Evolutionary conservation across 2,797 vertebrate species (phyloP), one percentile per base, ranked within the genome.

Genomic region (Tapirus indicus): DNA sequence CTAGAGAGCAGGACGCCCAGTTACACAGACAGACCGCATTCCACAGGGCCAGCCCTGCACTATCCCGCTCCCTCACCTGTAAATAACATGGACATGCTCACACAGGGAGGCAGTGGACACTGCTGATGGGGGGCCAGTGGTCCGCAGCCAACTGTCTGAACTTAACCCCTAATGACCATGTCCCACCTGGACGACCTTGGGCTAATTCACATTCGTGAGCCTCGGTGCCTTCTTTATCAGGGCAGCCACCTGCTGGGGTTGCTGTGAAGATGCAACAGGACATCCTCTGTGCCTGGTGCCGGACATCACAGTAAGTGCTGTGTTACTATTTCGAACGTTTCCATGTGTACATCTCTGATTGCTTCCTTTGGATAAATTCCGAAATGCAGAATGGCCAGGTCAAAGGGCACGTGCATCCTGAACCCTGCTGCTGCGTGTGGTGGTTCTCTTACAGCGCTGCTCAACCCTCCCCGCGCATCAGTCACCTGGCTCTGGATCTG

Each of bases 21-120:
- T 32, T 14, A 9, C 2, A 27, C 1, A n/a, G 66, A 47, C 14
- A 17, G 68, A 35, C n/a, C 10, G 0, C 16, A 0, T 11, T 1
- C 29, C 23, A 3, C 23, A 8, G 1, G 1, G 17, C 29, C 60
- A 56, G 56, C 64, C 23, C n/a, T 49, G 62, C 3, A 13, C 2
- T 18, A 3, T 7, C 10, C 56, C 20, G 21, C 69, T n/a, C 44
- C 62, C 64, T 20, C 17, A 1, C 6, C 0, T 17, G 23, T 32
- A 62, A 52, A 21, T 12, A 17, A 27, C 1, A 62, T 10, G 71
- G 64, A 32, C 14, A 27, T 0, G 3, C 87, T 77, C 94, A 92
- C 47, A 74, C 80, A 79, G 16, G 80, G 23, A 96, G 94, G 92
- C 97, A 88, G 91, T 78, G 60, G 82, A n/a, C 11, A 62, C 25